Percentiles rank a stretch among this genome's conserved stretches.
Conservation (phyloP, 2,888 invertebrate genomes). For the Tridacna gigas region DNA sequence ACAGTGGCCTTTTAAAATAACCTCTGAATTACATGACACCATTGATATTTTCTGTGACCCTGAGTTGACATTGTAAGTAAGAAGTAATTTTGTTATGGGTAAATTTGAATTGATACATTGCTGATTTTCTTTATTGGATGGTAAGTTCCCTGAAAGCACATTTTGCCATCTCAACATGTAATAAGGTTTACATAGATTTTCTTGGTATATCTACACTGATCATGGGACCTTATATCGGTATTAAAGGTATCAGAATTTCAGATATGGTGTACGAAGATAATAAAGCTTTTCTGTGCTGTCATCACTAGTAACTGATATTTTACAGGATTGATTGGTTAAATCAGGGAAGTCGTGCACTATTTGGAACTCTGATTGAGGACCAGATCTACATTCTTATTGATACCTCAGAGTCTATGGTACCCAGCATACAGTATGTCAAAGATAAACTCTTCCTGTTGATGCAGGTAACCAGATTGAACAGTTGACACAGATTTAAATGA, state of each 20-base stretch:
- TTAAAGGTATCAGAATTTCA: neutral
- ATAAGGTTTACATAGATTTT: neutral
- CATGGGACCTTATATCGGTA: neutral
- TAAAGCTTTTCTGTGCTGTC: too few species aligned
- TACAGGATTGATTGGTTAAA: conserved; percentile 84
- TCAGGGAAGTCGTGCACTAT: conserved; percentile 84
- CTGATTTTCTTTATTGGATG: too few species aligned
- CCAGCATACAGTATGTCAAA: conserved; percentile 84
- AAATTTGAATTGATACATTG: too few species aligned
- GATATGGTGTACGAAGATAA: neutral
- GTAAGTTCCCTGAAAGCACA: too few species aligned
- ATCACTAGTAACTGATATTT: neutral
- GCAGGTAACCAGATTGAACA: conserved; percentile 75
- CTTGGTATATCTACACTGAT: neutral
- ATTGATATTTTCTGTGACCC: too few species aligned
- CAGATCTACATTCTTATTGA: conserved; percentile 84
- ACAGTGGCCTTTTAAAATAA: too few species aligned
- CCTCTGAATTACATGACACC: too few species aligned
- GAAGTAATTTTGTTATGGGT: too few species aligned
- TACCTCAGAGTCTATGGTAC: conserved; percentile 84
- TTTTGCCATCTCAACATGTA: neutral
- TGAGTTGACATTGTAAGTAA: too few species aligned
- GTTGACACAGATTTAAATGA: neutral
- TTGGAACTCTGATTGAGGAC: conserved; percentile 85
- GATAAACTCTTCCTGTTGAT: conserved; percentile 84